These are phyloP conservation scores for Orientallactaga sibirica DNA, from an alignment of 2,797 vertebrate genomes.

Conservation along the genomic window DNA sequence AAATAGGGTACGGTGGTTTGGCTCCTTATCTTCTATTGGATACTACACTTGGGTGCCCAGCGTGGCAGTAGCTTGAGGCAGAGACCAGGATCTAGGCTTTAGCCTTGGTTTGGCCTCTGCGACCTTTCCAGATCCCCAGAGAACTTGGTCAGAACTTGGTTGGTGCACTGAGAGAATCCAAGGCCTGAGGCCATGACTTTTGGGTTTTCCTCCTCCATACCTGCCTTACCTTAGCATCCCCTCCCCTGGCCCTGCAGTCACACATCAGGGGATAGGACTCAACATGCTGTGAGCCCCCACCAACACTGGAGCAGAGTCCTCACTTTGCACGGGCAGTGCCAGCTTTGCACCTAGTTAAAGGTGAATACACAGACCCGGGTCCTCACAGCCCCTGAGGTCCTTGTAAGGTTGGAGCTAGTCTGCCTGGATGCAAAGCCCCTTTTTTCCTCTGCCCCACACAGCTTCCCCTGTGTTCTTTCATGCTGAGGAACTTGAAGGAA, in stretches of 20 bases:
- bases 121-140: not conserved
- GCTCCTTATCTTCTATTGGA: not conserved
- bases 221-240: not conserved
- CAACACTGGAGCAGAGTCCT: not conserved
- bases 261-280: not conserved
- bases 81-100: not conserved
- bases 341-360: too few relatives aligned
- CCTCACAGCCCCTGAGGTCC: not conserved
- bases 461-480: fast-evolving
- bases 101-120: not conserved
- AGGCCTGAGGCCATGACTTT: not conserved
- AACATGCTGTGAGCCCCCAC: not conserved
- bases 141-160: not conserved
- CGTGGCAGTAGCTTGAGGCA: not conserved
- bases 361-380: not conserved
- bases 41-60: not conserved
- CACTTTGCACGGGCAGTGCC: not conserved
- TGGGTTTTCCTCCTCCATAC: not conserved
- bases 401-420: not conserved
- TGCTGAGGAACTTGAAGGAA: conserved; percentile 7
- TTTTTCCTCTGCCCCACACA: not conserved
- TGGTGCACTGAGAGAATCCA: not conserved
- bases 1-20: not conserved
- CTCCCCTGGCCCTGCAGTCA: not conserved
- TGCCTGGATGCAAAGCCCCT: not conserved